phyloP scores from a whole-genome alignment of 2,797 vertebrate genomes.

The Cyclura pinguis region DNA sequence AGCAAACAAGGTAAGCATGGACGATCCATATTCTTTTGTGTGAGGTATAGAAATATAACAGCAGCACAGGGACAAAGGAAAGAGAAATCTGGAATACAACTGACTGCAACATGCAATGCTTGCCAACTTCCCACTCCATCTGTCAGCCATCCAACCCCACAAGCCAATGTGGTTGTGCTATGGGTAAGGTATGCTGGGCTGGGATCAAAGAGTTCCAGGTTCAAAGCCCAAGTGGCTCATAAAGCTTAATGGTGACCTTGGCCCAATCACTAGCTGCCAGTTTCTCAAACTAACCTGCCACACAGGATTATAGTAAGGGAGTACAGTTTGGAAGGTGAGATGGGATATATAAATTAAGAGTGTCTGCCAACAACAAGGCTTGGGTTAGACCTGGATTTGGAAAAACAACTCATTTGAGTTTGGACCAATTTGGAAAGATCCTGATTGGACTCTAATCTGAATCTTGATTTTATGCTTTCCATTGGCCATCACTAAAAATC shows the following conservation, averaged over 20 bases:
- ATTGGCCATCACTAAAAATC: neutral
- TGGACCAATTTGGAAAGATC: neutral
- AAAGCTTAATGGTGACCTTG: neutral
- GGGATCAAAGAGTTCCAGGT: neutral
- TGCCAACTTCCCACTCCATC: neutral
- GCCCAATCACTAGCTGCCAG: neutral
- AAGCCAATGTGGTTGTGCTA: neutral
- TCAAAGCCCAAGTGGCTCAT: neutral
- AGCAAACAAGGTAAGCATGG: slow-evolving; percentile 34
- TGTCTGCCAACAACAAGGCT: neutral
- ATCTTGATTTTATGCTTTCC: too few relatives aligned
- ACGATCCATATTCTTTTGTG: slow-evolving; percentile 55
- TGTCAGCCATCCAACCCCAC: neutral
- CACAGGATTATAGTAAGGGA: neutral
- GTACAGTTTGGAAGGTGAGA: neutral
- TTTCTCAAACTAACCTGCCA: neutral
- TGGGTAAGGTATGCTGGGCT: too few relatives aligned
- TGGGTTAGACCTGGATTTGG: neutral
- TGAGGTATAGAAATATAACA: slow-evolving; percentile 33
- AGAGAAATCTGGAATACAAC: slow-evolving; percentile 37
- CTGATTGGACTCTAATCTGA: neutral
- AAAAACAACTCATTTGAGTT: neutral
- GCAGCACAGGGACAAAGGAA: slow-evolving; percentile 25
- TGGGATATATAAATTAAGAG: neutral
- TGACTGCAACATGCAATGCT: slow-evolving; percentile 2